These are phyloP conservation scores for Drosophila dunni DNA, from an alignment of 1,140 invertebrate genomes.

Conservation along the genomic window DNA sequence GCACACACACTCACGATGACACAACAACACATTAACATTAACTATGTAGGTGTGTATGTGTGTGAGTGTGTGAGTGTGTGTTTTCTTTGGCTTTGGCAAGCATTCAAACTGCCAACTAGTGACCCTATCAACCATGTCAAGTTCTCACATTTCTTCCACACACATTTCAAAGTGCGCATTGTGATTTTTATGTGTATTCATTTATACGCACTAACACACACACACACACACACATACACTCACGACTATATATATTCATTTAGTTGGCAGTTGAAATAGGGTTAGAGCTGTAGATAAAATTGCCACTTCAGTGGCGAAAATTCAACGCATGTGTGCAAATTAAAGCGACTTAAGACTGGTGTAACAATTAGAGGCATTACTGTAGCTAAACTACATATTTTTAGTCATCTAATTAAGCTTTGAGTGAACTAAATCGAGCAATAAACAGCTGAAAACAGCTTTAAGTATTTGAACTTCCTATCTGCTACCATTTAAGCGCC, in stretches of 20 bases:
- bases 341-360: background rate
- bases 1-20: background rate
- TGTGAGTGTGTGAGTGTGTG: slow-evolving; percentile 27
- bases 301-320: slow-evolving; percentile 1
- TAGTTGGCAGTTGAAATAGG: slow-evolving; percentile 50
- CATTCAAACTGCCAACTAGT: slow-evolving; percentile 21
- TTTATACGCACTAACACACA: slow-evolving; percentile 19
- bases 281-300: slow-evolving; percentile 28
- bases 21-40: slow-evolving; percentile 2
- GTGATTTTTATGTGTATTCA: slow-evolving; percentile 53
- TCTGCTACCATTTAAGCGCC: too few relatives aligned
- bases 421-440: too few relatives aligned
- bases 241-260: slow-evolving; percentile 32
- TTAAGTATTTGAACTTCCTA: too few relatives aligned
- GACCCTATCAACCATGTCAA: slow-evolving; percentile 57
- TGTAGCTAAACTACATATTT: too few relatives aligned
- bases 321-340: background rate
- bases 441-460: too few relatives aligned
- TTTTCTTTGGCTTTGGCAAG: slow-evolving; percentile 32
- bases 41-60: background rate
- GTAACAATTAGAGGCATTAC: background rate
- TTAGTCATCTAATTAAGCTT: too few relatives aligned
- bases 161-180: slow-evolving; percentile 55
- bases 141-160: slow-evolving; percentile 22
- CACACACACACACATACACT: too few relatives aligned